phyloP scores from a whole-genome alignment of 2,888 invertebrate species.

The Epirrhoe tristata region DNA sequence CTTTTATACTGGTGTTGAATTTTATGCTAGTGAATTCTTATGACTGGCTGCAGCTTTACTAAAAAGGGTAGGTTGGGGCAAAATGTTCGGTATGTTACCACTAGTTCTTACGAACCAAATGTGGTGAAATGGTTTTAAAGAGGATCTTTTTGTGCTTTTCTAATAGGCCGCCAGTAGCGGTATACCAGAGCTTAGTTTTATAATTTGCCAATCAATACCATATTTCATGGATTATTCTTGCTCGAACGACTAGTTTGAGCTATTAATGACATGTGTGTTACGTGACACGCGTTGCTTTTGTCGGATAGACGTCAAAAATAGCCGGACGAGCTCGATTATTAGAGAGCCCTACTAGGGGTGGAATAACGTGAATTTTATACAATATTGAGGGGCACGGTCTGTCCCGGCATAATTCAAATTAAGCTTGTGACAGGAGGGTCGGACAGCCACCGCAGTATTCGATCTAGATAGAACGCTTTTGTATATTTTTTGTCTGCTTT shows the following conservation, averaged over 20 bases:
- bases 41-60: not conserved
- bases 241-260: not conserved
- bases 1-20: not conserved
- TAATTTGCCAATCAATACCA: too few species aligned
- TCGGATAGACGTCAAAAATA: constrained; percentile 4
- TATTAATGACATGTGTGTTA: not conserved
- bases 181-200: too few species aligned
- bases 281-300: not conserved
- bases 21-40: too few species aligned
- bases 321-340: not conserved
- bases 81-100: not conserved
- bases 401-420: constrained; percentile 80
- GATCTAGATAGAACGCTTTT: constrained; percentile 30
- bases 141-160: too few species aligned
- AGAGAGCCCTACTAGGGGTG: constrained; percentile 43
- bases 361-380: constrained; percentile 70
- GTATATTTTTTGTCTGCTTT: constrained; percentile 29
- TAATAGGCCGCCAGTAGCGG: too few species aligned
- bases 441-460: constrained; percentile 43
- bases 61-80: not conserved
- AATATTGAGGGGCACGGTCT: constrained; percentile 62
- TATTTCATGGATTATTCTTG: not conserved
- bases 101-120: too few species aligned
- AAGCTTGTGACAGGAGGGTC: constrained; percentile 75
- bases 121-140: too few species aligned